Percentiles rank a stretch among this genome's conserved stretches.
Conservation (phyloP, 1,140 invertebrate genomes). For the Drosophila obscura region DNA sequence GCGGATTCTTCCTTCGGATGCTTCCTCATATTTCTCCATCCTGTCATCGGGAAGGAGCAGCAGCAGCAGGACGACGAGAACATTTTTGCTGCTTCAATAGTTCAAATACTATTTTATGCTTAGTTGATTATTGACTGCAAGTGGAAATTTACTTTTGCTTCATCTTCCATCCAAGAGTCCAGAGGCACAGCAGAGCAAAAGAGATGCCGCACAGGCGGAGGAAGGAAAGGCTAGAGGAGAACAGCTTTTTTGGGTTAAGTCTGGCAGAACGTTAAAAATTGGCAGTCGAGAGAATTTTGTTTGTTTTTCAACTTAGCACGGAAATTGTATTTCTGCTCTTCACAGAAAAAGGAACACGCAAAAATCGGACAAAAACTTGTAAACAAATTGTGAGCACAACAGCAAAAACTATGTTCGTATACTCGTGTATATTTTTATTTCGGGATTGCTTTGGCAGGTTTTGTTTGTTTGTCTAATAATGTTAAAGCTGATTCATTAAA, state of each 20-base stretch:
- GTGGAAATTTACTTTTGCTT: conserved; percentile 64
- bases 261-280: conserved; percentile 78
- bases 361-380: conserved; percentile 36
- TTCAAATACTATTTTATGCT: conserved; percentile 83
- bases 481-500: conserved; percentile 15
- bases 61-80: conserved; percentile 10
- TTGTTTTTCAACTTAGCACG: conserved; percentile 80
- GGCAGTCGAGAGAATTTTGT: conserved; percentile 67
- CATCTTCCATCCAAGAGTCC: conserved; percentile 19
- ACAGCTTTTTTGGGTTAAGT: conserved; percentile 45
- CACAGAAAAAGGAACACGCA: conserved; percentile 6
- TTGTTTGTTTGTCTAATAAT: conserved; percentile 8
- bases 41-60: conserved; percentile 25
- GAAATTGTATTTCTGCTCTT: conserved; percentile 72
- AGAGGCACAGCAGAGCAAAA: conserved; percentile 1
- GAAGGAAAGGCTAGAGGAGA: conserved; percentile 11
- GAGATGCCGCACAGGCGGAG: neutral
- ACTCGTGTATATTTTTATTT: conserved; percentile 1
- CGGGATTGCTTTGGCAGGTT: neutral
- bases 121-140: conserved; percentile 81
- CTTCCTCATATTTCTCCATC: conserved; percentile 26
- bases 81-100: conserved; percentile 82
- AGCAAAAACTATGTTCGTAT: conserved; percentile 17
- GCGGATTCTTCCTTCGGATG: conserved; percentile 57
- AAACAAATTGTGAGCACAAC: conserved; percentile 54